Evolutionary conservation across 2,113 vertebrate genomes (phyloP).

Genomic region (Seriola rivoliana): DNA sequence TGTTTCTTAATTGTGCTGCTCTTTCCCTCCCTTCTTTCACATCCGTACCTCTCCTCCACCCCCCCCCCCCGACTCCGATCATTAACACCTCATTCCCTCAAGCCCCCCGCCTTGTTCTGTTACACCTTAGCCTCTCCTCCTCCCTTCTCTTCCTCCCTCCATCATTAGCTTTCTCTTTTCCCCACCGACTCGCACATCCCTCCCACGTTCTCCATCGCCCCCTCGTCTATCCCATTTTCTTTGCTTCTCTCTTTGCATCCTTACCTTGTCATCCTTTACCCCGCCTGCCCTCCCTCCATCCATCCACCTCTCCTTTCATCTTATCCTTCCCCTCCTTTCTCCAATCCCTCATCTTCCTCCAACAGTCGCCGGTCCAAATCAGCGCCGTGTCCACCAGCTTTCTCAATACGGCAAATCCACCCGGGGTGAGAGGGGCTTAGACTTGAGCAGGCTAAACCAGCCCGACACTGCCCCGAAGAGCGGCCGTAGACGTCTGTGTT

Average conservation of each 20-base stretch:
- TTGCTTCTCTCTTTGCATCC: slow-evolving; percentile 22
- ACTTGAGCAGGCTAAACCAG: slow-evolving; percentile 36
- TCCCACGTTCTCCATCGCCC: not conserved
- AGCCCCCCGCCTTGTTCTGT: slow-evolving; percentile 4
- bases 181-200: not conserved
- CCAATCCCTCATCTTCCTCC: slow-evolving; percentile 21
- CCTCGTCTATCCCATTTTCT: slow-evolving; percentile 22
- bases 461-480: slow-evolving; percentile 28
- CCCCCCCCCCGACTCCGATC: slow-evolving; percentile 26
- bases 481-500: slow-evolving; percentile 38
- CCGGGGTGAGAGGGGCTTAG: slow-evolving; percentile 40
- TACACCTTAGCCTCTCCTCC: slow-evolving; percentile 16
- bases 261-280: slow-evolving; percentile 38
- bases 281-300: slow-evolving; percentile 4
- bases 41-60: slow-evolving; percentile 13
- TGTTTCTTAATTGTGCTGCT: slow-evolving; percentile 62
- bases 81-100: slow-evolving; percentile 59
- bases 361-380: slow-evolving; percentile 45
- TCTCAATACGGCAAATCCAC: slow-evolving; percentile 50
- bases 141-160: slow-evolving; percentile 19
- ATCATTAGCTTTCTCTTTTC: slow-evolving; percentile 52
- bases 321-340: slow-evolving; percentile 2
- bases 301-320: slow-evolving; percentile 32
- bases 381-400: slow-evolving; percentile 29
- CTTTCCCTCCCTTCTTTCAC: slow-evolving; percentile 36